These are phyloP conservation scores for Acleris literana DNA, from an alignment of 2,888 invertebrate species.

Conservation along the genomic window DNA sequence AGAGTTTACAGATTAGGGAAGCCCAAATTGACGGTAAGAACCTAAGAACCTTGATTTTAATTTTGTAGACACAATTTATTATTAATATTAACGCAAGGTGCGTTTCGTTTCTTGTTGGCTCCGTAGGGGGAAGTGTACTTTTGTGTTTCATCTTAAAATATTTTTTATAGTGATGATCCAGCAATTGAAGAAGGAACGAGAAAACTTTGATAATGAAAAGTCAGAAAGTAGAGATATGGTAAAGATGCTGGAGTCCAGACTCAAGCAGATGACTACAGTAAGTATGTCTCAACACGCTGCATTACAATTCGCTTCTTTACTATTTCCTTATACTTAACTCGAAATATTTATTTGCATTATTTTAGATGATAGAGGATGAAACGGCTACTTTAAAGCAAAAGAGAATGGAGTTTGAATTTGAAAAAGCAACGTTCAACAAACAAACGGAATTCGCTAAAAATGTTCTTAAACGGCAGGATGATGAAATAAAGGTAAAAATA, in stretches of 20 bases:
- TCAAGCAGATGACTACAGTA: conserved; percentile 84
- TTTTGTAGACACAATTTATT: background rate
- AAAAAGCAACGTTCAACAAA: conserved; percentile 84
- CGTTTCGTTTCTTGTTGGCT: too few relatives aligned
- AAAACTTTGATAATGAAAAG: conserved; percentile 82
- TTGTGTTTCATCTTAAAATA: background rate
- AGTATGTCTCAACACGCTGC: conserved; percentile 29
- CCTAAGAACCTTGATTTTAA: background rate
- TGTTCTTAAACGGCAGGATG: conserved; percentile 83
- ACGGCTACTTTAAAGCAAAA: conserved; percentile 80
- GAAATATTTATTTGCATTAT: conserved; percentile 27
- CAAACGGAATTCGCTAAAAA: conserved; percentile 84
- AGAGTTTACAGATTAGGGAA: conserved; percentile 79
- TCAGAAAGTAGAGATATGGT: conserved; percentile 78
- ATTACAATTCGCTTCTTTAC: conserved; percentile 17
- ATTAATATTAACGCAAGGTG: too few relatives aligned
- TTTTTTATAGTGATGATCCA: conserved; percentile 78
- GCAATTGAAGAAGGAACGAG: conserved; percentile 81
- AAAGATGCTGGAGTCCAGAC: conserved; percentile 80
- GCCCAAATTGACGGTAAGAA: conserved; percentile 79
- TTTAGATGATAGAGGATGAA: conserved; percentile 77
- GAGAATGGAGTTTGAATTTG: conserved; percentile 83
- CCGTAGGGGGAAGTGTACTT: too few relatives aligned
- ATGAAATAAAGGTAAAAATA: conserved; percentile 80
- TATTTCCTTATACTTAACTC: background rate